These are phyloP conservation scores for Stegodyphus dumicola DNA, from an alignment of 1,140 invertebrate genomes.

Conservation along the genomic window DNA sequence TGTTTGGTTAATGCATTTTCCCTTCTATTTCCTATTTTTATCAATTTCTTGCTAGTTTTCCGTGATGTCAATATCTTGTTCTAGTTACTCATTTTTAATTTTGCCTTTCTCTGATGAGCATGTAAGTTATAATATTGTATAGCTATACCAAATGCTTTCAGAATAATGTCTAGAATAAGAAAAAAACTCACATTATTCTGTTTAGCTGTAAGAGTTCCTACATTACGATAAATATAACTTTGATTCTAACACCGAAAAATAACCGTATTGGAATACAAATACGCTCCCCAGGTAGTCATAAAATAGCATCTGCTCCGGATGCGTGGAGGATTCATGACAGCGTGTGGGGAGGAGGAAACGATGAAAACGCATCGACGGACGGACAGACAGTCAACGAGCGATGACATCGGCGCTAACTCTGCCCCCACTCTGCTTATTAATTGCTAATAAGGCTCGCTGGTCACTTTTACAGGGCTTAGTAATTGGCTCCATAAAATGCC, in stretches of 20 bases:
- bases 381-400: constrained; percentile 21
- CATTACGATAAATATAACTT: not conserved
- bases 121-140: no score
- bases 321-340: not conserved
- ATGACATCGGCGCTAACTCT: constrained; percentile 17
- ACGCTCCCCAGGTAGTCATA: not conserved
- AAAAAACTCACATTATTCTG: no score
- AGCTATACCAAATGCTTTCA: no score
- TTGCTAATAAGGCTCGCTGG: constrained; percentile 42
- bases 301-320: constrained; percentile 6
- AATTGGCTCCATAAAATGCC: constrained; percentile 37
- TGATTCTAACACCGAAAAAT: not conserved
- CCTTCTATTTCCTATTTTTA: no score
- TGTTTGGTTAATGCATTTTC: no score
- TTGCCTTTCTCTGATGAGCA: no score
- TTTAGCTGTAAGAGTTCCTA: not conserved
- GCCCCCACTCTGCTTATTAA: constrained; percentile 30
- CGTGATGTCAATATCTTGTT: no score
- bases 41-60: no score
- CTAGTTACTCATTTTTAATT: no score
- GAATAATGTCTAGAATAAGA: no score
- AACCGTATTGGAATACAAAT: no score
- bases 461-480: constrained; percentile 25
- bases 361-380: constrained; percentile 4
- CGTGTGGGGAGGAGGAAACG: not conserved